These are phyloP conservation scores for Eurosta solidaginis DNA, from an alignment of 1,140 invertebrate genomes.

Conservation along the genomic window DNA sequence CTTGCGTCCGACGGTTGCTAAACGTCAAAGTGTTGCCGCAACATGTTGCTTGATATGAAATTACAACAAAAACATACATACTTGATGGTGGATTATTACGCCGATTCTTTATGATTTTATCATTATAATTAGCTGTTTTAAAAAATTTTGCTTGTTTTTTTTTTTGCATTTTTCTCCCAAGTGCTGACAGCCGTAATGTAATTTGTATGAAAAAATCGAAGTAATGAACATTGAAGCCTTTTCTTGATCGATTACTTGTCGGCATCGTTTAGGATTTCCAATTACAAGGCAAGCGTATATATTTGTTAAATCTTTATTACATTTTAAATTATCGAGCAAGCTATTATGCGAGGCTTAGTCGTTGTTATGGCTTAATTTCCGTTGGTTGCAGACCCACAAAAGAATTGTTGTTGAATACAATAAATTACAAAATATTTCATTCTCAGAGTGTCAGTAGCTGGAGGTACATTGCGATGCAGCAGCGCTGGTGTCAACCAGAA, in stretches of 20 bases:
- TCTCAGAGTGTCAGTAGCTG: not conserved
- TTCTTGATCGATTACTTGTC: not conserved
- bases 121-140: not conserved
- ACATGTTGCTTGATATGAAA: not conserved
- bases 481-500: not conserved
- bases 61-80: no score
- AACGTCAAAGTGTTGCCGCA: not conserved
- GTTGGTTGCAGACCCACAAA: not conserved
- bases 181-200: not conserved
- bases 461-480: no score
- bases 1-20: not conserved
- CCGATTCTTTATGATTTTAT: not conserved
- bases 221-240: not conserved
- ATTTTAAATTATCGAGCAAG: not conserved
- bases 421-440: not conserved
- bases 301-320: not conserved
- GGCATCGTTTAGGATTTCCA: not conserved
- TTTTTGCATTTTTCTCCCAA: not conserved
- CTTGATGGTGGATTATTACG: not conserved
- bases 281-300: not conserved
- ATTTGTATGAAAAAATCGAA: slow-evolving; percentile 15
- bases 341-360: not conserved
- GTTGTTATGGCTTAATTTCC: not conserved
- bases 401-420: not conserved
- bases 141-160: not conserved